Evolutionary conservation across 1,140 invertebrate species (phyloP).

Genomic region (Aphelenchoides fujianensis): DNA sequence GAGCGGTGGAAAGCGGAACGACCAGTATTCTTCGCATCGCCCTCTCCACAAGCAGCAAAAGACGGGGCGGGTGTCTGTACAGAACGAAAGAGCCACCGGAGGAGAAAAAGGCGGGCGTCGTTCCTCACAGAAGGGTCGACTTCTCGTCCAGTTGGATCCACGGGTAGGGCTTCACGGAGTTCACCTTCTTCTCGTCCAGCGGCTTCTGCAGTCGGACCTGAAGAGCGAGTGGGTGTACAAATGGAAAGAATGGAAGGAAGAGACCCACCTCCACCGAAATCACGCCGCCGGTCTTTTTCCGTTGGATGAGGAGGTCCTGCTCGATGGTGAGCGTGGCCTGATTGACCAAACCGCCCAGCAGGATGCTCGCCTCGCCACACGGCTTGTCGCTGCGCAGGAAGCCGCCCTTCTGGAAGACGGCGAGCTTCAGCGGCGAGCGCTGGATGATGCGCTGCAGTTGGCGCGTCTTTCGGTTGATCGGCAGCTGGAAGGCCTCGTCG

Average conservation of each 20-base stretch:
- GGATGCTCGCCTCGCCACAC: slow-evolving; percentile 34
- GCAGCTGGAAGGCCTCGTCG: slow-evolving; percentile 30
- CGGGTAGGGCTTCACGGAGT: slow-evolving; percentile 1
- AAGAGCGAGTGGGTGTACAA: no score
- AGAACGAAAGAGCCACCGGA: no score
- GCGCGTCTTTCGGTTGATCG: slow-evolving; percentile 41
- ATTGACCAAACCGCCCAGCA: slow-evolving; percentile 29
- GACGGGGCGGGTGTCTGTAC: no score
- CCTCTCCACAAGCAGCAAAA: no score
- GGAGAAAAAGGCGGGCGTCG: no score
- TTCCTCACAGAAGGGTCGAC: no score
- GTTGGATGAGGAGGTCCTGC: slow-evolving; percentile 21
- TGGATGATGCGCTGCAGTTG: slow-evolving; percentile 29
- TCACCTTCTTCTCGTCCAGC: slow-evolving; percentile 28
- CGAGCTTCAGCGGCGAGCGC: slow-evolving; percentile 34
- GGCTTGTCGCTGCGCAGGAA: slow-evolving; percentile 40
- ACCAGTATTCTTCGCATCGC: no score
- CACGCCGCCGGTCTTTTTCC: slow-evolving; percentile 30
- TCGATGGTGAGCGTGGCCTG: slow-evolving; percentile 23
- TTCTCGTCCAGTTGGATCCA: slow-evolving; percentile 10
- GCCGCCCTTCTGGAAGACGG: slow-evolving; percentile 44
- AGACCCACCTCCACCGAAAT: slow-evolving; percentile 29
- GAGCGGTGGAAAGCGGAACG: no score
- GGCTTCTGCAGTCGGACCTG: slow-evolving; percentile 32
- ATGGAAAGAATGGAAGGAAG: no score